Conservation (phyloP, 2,113 vertebrate genomes). For the Ctenodactylus gundi region DNA sequence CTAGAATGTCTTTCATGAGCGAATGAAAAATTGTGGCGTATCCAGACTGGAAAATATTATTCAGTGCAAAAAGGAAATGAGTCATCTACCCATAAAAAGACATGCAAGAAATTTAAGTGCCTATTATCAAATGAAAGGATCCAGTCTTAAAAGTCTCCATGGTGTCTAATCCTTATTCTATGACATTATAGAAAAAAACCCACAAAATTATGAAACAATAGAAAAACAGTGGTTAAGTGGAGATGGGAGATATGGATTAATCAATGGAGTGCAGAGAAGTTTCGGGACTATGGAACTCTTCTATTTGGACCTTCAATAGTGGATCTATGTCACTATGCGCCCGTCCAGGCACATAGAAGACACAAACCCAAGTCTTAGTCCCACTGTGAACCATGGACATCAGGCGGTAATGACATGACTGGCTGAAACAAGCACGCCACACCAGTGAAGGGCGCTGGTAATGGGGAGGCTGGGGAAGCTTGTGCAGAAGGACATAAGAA, state of each 20-base stretch:
- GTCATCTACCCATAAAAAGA: background rate
- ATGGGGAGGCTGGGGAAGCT: background rate
- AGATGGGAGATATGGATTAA: background rate
- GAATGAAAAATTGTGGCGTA: no score
- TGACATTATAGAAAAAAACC: background rate
- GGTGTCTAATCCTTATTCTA: background rate
- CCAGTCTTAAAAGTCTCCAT: background rate
- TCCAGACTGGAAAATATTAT: background rate
- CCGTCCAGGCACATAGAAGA: no score
- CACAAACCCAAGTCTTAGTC: background rate
- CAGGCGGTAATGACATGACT: background rate
- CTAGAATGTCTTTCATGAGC: background rate
- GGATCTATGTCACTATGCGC: background rate
- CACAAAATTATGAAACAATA: background rate
- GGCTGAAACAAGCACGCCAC: no score
- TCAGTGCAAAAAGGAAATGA: background rate
- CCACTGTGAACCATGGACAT: background rate
- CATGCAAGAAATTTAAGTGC: background rate
- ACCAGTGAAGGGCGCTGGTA: background rate
- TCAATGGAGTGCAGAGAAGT: accelerated
- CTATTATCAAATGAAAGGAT: background rate
- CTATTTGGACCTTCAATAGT: accelerated
- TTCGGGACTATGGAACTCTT: accelerated
- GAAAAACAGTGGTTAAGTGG: background rate
- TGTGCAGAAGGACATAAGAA: accelerated